Conservation (phyloP, 1,140 invertebrate genomes). For the Brachionus rubens region DNA sequence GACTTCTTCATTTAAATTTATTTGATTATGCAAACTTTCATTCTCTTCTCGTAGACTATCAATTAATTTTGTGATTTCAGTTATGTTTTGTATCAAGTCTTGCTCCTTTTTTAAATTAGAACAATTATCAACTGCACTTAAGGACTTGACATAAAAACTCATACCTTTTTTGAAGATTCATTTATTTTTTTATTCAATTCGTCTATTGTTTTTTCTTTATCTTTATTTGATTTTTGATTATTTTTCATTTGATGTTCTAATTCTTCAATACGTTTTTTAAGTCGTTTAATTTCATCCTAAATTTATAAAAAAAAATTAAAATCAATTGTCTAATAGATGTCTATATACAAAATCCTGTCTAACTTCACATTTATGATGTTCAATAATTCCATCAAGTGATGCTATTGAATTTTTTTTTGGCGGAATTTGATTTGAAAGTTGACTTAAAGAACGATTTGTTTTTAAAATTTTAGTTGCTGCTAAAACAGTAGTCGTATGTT, state of each 20-base stretch:
- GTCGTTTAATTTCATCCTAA: constrained; percentile 22
- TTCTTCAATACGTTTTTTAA: constrained; percentile 40
- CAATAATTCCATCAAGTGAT: neutral
- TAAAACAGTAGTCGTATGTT: neutral
- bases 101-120: neutral
- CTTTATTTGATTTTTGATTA: constrained; percentile 2
- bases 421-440: neutral
- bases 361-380: constrained; percentile 7
- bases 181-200: neutral
- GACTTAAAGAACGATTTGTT: constrained; percentile 6
- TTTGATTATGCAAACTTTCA: neutral
- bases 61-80: neutral
- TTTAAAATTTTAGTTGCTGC: neutral
- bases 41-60: neutral
- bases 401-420: constrained; percentile 3
- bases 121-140: too few species aligned
- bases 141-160: too few species aligned
- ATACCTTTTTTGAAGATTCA: neutral
- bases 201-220: constrained; percentile 26
- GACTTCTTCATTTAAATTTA: neutral
- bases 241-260: neutral
- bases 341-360: neutral
- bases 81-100: neutral
- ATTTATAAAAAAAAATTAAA: neutral
- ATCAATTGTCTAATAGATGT: neutral